phyloP scores from a whole-genome alignment of 1,140 invertebrate species.

The Drusus annulatus region DNA sequence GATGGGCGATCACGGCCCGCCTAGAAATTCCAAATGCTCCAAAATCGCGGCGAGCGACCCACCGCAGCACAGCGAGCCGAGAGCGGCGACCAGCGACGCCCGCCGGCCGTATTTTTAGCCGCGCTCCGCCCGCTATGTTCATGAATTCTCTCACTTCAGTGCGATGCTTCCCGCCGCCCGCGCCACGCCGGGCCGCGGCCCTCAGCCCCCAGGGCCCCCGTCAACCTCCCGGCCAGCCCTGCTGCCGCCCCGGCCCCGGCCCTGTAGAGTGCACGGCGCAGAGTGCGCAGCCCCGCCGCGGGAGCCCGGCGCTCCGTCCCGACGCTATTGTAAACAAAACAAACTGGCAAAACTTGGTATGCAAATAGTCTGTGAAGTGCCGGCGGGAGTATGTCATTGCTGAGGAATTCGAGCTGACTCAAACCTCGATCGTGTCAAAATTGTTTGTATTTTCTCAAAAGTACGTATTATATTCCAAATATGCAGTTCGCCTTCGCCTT shows the following conservation, averaged over 20 bases:
- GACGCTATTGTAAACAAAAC: slow-evolving; percentile 45
- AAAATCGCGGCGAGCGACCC: not conserved
- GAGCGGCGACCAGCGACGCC: slow-evolving; percentile 10
- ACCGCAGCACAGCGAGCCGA: not conserved
- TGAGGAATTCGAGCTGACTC: slow-evolving; percentile 5
- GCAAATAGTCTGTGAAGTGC: slow-evolving; percentile 13
- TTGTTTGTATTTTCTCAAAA: slow-evolving; percentile 8
- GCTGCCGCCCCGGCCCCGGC: not conserved
- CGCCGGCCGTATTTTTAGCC: slow-evolving; percentile 34
- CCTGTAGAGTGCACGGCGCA: no score
- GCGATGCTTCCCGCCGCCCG: slow-evolving; percentile 37
- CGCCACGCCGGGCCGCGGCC: slow-evolving; percentile 15
- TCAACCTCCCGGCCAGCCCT: not conserved
- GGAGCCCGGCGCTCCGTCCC: not conserved
- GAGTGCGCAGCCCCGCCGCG: not conserved
- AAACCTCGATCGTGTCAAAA: not conserved
- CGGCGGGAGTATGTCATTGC: slow-evolving; percentile 12
- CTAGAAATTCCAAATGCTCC: slow-evolving; percentile 22
- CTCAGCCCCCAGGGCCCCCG: not conserved
- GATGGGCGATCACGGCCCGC: not conserved
- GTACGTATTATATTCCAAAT: not conserved
- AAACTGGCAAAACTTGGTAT: slow-evolving; percentile 14
- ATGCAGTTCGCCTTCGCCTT: no score
- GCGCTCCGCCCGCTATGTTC: slow-evolving; percentile 17
- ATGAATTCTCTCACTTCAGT: slow-evolving; percentile 15